These are phyloP conservation scores for Cottoperca gobio DNA, from an alignment of 2,797 vertebrate species.

Conservation along the genomic window DNA sequence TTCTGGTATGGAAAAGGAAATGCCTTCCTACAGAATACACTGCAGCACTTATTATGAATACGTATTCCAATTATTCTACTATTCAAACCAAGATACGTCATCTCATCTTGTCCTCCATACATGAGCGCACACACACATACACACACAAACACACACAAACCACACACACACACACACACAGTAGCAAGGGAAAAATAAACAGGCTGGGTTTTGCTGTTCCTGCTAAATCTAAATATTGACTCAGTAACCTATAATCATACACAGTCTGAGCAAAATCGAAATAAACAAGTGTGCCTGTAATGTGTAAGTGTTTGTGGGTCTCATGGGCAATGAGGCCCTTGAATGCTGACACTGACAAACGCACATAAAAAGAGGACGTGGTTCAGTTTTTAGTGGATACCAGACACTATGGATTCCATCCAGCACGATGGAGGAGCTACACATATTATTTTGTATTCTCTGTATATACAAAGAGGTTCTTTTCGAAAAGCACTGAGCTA, in stretches of 20 bases:
- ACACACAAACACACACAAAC: neutral
- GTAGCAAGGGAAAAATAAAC: conserved; percentile 70
- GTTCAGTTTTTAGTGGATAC: conserved; percentile 28
- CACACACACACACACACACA: conserved; percentile 49
- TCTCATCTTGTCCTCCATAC: neutral
- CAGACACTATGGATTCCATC: conserved; percentile 53
- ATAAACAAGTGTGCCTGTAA: conserved; percentile 75
- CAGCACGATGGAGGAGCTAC: conserved; percentile 32
- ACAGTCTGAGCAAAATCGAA: conserved; percentile 77
- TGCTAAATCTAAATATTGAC: conserved; percentile 84
- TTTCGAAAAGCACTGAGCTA: conserved; percentile 8
- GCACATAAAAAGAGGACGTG: conserved; percentile 48
- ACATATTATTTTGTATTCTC: conserved; percentile 33
- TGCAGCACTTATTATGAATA: neutral
- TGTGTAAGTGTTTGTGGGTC: conserved; percentile 62
- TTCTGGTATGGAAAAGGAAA: conserved; percentile 2
- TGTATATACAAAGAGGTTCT: conserved; percentile 23
- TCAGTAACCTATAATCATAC: conserved; percentile 82
- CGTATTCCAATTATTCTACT: neutral
- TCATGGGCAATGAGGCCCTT: conserved; percentile 42
- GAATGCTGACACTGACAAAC: conserved; percentile 52
- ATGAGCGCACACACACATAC: conserved; percentile 9
- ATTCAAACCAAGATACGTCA: conserved; percentile 8
- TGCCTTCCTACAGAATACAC: neutral
- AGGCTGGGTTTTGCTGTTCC: conserved; percentile 68